Conservation (phyloP, 2,797 vertebrate species). For the Echeneis naucrates region DNA sequence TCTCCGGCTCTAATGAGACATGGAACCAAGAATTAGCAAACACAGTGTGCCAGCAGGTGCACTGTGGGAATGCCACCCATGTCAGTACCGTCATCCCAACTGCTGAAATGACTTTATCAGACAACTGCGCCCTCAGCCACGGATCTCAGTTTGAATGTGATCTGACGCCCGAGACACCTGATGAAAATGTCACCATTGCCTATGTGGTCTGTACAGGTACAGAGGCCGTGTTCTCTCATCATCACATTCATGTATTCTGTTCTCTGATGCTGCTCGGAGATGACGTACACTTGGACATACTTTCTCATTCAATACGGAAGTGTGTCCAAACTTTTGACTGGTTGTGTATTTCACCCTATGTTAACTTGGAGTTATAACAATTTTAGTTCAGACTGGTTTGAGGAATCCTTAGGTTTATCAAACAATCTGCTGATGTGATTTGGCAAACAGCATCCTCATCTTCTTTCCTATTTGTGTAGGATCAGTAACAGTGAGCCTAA, state of each 20-base stretch:
- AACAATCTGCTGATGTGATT: neutral
- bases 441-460: neutral
- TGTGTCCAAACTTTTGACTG: no score
- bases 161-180: rapidly evolving
- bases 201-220: conserved; percentile 67
- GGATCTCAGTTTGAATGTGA: conserved; percentile 53
- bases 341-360: no score
- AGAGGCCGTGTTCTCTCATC: neutral
- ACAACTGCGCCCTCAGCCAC: neutral
- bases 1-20: neutral
- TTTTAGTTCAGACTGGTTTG: neutral
- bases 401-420: neutral
- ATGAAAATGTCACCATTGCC: conserved; percentile 3
- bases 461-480: conserved; percentile 27
- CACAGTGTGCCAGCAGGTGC: conserved; percentile 53
- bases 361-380: neutral
- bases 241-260: neutral
- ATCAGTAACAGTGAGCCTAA: rapidly evolving
- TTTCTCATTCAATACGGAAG: neutral
- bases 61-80: rapidly evolving
- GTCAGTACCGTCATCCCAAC: rapidly evolving
- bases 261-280: neutral
- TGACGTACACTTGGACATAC: neutral
- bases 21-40: conserved; percentile 32
- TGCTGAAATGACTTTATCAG: rapidly evolving